Conservation (phyloP, 2,113 vertebrate genomes). For the Hypocryptadius cinnamomeus region DNA sequence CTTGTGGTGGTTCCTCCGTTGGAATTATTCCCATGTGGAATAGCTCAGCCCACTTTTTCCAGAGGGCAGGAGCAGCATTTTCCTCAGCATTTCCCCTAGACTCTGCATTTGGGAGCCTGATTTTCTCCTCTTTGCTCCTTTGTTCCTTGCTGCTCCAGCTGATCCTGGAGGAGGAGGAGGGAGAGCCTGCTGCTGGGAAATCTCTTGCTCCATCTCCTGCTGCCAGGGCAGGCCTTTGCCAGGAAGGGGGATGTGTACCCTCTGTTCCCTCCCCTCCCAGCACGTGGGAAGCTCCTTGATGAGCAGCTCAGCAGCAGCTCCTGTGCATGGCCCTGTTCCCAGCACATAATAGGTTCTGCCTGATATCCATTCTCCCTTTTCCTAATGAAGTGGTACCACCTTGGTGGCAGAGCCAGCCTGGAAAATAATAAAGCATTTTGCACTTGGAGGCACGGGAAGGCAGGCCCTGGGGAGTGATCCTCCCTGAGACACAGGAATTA, state of each 20-base stretch:
- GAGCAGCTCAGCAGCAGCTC: not conserved
- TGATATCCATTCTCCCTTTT: not conserved
- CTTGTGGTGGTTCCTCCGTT: accelerated
- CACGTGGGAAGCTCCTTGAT: not conserved
- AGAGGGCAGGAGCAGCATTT: not conserved
- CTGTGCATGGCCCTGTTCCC: not conserved
- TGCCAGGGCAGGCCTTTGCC: not conserved
- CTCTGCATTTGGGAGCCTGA: not conserved
- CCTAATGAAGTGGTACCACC: conserved; percentile 49
- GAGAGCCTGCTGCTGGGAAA: not conserved
- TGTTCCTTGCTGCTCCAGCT: not conserved
- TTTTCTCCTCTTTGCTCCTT: not conserved
- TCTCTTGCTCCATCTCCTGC: not conserved
- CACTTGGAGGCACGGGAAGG: conserved; percentile 19
- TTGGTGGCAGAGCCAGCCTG: conserved; percentile 10
- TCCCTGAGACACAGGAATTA: conserved; percentile 14
- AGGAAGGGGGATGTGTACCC: not conserved
- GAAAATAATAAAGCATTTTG: conserved; percentile 39
- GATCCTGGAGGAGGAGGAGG: not conserved
- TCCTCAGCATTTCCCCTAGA: not conserved
- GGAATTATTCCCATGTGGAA: not conserved
- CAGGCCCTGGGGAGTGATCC: conserved; percentile 9
- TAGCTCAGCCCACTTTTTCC: not conserved
- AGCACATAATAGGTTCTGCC: not conserved
- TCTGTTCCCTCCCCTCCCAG: not conserved